These are phyloP conservation scores for Heterotis niloticus DNA, from an alignment of 2,113 vertebrate genomes.

Conservation along the genomic window DNA sequence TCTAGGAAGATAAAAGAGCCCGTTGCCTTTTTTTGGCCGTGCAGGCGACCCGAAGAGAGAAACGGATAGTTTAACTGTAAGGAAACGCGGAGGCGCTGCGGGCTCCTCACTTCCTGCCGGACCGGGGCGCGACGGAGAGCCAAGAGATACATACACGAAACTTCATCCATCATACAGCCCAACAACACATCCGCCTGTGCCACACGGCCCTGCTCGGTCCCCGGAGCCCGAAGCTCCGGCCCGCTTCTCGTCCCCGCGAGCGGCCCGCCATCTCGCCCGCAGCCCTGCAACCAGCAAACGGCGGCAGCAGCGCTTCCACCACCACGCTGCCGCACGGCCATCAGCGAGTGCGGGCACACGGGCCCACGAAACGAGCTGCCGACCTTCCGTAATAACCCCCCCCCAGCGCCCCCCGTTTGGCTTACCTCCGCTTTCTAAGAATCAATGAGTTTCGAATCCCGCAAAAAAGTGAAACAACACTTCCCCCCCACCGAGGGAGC, in stretches of 20 bases:
- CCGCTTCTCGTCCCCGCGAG: too few species aligned
- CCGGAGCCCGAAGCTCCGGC: too few species aligned
- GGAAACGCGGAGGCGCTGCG: too few species aligned
- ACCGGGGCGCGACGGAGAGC: too few species aligned
- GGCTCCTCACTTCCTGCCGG: too few species aligned
- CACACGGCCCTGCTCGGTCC: background rate
- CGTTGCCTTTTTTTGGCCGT: too few species aligned
- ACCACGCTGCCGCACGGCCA: constrained; percentile 31
- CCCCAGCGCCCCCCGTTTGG: constrained; percentile 15
- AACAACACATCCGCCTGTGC: too few species aligned
- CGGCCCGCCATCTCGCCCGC: constrained; percentile 55
- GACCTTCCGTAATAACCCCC: background rate
- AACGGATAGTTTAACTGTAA: too few species aligned
- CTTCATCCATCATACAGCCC: too few species aligned
- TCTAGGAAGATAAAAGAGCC: too few species aligned
- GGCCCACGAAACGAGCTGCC: constrained; percentile 9
- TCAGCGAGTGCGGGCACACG: background rate
- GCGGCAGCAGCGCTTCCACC: constrained; percentile 40
- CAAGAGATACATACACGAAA: too few species aligned
- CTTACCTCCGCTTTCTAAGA: constrained; percentile 72
- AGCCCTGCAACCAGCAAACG: constrained; percentile 43
- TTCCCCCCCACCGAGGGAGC: constrained; percentile 66
- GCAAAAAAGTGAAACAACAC: constrained; percentile 67
- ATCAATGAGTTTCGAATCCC: constrained; percentile 59
- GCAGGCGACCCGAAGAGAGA: too few species aligned